Evolutionary conservation across 1,140 invertebrate genomes (phyloP), one percentile per base, ranked within the genome.

Genomic region (Megalopta genalis): DNA sequence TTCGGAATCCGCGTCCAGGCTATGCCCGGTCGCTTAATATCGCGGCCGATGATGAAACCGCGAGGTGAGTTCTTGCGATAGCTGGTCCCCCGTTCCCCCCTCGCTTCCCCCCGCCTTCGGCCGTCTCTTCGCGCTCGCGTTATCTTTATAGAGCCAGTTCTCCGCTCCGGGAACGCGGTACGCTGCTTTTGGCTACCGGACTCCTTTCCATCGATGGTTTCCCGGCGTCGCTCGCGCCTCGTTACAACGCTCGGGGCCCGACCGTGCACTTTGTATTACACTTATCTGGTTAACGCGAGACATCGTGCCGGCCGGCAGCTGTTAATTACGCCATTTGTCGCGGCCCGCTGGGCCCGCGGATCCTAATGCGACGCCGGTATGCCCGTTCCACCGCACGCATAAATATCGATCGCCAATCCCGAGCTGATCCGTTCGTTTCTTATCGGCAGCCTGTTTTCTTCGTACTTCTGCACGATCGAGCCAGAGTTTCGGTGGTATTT

Each of bases 61-160:
- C 54, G 74, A 62, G 52, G 69, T 62, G 25, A 32, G 25, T 25
- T 63, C 23, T 67, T 46, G 59, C 73, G 23, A 57, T 46, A 46
- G 42, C 42, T 12, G 10, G 10, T 46, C 10, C 2, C 42, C 14
- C 42, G 2, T 21, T n/a, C 5, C 0, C 0, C 4, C n/a, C n/a
- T n/a, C n/a, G n/a, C n/a, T n/a, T n/a, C n/a, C n/a, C 59, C 18
- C 18, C 18, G 32, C 27, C 6, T 25, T 62, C 16, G 14, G 21
- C 16, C 18, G 16, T 37, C 10, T 57, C 21, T 21, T 7, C 6
- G 14, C 21, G 0, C 9, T n/a, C 71, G 9, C n/a, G 23, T 84
- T 79, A 84, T 84, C 81, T 84, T 54, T 76, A 72, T 49, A 82
- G 71, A 57, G 67, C 57, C 76, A 68, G 71, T 84, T 72, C 46